These are phyloP conservation scores for Sphaerophoria rueppellii DNA, from an alignment of 2,888 invertebrate species.

Conservation along the genomic window DNA sequence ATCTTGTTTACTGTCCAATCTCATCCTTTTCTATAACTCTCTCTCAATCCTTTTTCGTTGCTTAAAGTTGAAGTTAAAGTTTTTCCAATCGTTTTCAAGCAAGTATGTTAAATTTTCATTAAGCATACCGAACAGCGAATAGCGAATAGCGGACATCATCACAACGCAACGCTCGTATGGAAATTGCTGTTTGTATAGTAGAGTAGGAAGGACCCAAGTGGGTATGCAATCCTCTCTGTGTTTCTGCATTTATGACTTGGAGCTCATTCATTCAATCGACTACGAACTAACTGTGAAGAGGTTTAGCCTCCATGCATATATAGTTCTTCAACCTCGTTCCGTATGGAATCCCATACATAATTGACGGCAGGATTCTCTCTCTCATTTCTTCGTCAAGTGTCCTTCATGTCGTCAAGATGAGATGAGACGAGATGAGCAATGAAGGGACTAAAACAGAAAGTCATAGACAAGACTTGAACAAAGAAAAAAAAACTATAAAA, in stretches of 20 bases:
- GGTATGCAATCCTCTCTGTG: neutral
- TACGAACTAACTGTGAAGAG: neutral
- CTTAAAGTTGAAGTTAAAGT: constrained; percentile 24
- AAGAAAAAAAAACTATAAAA: neutral
- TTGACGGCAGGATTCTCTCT: constrained; percentile 25
- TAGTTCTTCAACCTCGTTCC: neutral
- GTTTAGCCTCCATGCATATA: constrained; percentile 44
- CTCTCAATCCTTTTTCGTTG: neutral
- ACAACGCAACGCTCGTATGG: constrained; percentile 61
- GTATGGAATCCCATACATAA: neutral
- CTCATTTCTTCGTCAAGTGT: constrained; percentile 36
- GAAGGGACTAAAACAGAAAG: constrained; percentile 6
- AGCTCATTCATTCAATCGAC: neutral
- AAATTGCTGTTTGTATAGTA: constrained; percentile 17
- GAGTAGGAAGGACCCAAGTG: neutral
- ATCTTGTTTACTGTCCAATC: constrained; percentile 2
- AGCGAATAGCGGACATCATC: constrained; percentile 58
- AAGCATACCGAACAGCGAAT: constrained; percentile 48
- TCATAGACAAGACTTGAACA: no score
- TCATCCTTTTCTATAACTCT: neutral
- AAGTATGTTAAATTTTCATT: constrained; percentile 67
- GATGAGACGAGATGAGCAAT: constrained; percentile 20
- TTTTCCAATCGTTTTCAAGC: constrained; percentile 61
- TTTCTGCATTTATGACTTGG: neutral
- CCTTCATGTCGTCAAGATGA: constrained; percentile 40